Evolutionary conservation across 2,113 vertebrate species (phyloP), one percentile per base, ranked within the genome.

Genomic region (Oncorhynchus tshawytscha): DNA sequence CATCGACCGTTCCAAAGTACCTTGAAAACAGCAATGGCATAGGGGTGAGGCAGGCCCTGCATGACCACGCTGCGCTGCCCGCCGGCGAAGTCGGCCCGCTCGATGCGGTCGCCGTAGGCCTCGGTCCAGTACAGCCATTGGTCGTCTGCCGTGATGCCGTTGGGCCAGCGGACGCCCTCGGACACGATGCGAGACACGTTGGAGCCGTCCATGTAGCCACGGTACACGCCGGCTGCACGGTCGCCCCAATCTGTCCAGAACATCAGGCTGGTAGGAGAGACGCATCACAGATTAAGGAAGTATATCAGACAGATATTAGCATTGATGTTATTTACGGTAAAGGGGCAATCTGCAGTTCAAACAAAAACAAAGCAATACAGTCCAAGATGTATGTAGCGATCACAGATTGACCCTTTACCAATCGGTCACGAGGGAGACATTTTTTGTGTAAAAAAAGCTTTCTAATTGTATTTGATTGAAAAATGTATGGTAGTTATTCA

Each of bases 241-340:
- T 99, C 96, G 0, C 98, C 98, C 98, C 97, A 99, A 91, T 99
- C 98, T 0, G 98, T 99, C 98, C 98, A 99, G 90, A 99, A 99
- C 98, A 99, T 99, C 86, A 99, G 64, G 72, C 98, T 99, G 87
- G 5, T 12, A 59, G 73, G 48, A 59, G n/a, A 54, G 48, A 7
- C 7, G 39, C 13, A 0, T 82, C 67, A 18, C 16, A 54, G 51
- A 54, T 54, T 18, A 18, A 16, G 51, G 15, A 54, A 18, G 51
- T 18, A 54, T 18, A 54, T 18, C 15, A 18, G 16, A 54, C 51
- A 54, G 51, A 54, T 54, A 54, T 18, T 54, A 54, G 3, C 51
- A 18, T 18, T 54, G 16, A 54, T 45, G 39, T 11, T 45, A 45
- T 45, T 45, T 45, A 45, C 9, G 2, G 11, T 45, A 45, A 45